Evolutionary conservation across 2,113 vertebrate species (phyloP).

Genomic region (Carettochelys insculpta): DNA sequence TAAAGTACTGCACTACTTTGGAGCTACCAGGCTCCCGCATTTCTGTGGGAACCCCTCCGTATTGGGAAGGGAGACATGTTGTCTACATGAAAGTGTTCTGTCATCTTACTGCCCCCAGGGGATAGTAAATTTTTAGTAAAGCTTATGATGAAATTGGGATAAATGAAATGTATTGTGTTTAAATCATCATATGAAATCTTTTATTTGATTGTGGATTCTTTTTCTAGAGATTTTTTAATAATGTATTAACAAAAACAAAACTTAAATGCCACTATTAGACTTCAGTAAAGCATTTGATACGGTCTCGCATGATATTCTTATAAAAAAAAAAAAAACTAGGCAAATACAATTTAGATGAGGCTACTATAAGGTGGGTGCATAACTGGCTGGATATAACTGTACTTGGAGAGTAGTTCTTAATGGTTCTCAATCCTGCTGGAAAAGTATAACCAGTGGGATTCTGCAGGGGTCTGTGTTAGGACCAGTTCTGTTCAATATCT

Average conservation of each 20-base stretch:
- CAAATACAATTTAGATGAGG: too few relatives aligned
- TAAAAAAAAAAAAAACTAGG: too few relatives aligned
- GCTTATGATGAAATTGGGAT: slow-evolving; percentile 57
- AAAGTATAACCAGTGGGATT: too few relatives aligned
- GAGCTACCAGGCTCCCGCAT: background rate
- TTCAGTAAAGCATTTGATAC: too few relatives aligned
- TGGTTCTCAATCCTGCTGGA: too few relatives aligned
- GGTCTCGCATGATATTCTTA: too few relatives aligned
- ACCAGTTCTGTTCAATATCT: too few relatives aligned
- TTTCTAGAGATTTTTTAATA: slow-evolving; percentile 63
- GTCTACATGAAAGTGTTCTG: slow-evolving; percentile 48
- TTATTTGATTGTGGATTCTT: slow-evolving; percentile 41
- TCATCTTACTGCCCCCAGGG: slow-evolving; percentile 43
- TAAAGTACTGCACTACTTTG: background rate
- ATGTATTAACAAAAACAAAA: slow-evolving; percentile 52
- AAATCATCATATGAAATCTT: slow-evolving; percentile 54
- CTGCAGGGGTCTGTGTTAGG: too few relatives aligned
- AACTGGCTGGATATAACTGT: too few relatives aligned
- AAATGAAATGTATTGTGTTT: slow-evolving; percentile 36
- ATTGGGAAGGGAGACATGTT: background rate
- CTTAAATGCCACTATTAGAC: slow-evolving; percentile 25
- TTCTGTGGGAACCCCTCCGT: slow-evolving; percentile 34
- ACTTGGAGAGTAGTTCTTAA: too few relatives aligned
- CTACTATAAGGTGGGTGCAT: too few relatives aligned
- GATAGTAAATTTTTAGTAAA: slow-evolving; percentile 68